Evolutionary conservation across 2,888 invertebrate genomes (phyloP), one percentile per base, ranked within the genome.

Genomic region (Leptinotarsa juncta): DNA sequence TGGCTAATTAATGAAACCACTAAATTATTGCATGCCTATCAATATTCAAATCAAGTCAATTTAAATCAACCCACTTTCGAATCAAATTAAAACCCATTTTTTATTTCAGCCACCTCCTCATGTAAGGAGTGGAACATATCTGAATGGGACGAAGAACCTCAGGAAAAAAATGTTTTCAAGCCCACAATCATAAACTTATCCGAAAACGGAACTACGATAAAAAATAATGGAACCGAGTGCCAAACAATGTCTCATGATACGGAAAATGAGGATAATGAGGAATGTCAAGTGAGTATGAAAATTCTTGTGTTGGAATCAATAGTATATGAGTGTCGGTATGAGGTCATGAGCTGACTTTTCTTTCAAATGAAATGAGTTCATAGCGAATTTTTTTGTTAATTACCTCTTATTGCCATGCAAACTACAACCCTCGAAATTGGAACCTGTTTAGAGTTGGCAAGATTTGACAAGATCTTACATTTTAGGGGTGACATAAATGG

Each of bases 161-260:
- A 91, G 89, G 88, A 89, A 53, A 88, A 87, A 85, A 89, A 68
- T 86, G 90, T 90, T 75, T 91, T 92, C 77, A 93, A 93, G 87
- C 92, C 93, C 83, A 94, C 94, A 4, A 93, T 94, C 77, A 94
- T 94, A 67, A 93, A 93, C 88, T 87, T 94, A 81, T 92, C 93
- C 1, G 94, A 93, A 86, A 92, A 91, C 80, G 93, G 93, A 62
- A 93, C 93, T 67, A 93, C 92, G 7, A 94, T 94, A 81, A 92
- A 93, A 82, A 93, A 93, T 75, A 87, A 87, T 77, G 87, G 87
- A 67, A 79, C 82, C 5, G 86, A 87, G 68, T 86, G 85, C 71
- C 77, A 76, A 12, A 77, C 71, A 48, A 72, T 80, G 12, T 75
- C 77, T 26, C 76, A 77, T 62, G 77, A 78, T 55, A 65, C 76